A percentile compares a stretch with the other conserved stretches of the same genome.
phyloP scores from a whole-genome alignment of 2,113 vertebrate species.

The Tetraodon nigroviridis region DNA sequence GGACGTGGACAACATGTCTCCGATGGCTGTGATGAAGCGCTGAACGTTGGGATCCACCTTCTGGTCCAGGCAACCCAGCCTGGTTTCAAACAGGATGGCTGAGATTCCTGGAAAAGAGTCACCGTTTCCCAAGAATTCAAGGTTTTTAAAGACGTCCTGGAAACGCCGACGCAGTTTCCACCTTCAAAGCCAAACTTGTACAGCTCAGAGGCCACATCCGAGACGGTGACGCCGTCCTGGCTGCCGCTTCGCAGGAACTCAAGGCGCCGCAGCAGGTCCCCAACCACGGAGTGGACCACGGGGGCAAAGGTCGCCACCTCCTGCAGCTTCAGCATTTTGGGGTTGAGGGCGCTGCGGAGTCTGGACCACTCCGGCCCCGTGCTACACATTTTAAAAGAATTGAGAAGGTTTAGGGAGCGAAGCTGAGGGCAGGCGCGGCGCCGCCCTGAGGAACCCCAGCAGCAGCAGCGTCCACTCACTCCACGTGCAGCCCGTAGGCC shows the following conservation, averaged over 20 bases:
- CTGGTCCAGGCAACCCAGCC: slow-evolving; percentile 74
- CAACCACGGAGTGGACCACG: slow-evolving; percentile 67
- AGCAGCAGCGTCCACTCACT: slow-evolving; percentile 55
- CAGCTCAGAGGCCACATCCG: slow-evolving; percentile 64
- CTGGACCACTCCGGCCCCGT: slow-evolving; percentile 68
- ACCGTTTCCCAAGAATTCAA: not conserved
- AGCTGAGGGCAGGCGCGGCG: not conserved
- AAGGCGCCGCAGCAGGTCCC: slow-evolving; percentile 68
- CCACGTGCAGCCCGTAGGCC: slow-evolving; percentile 76
- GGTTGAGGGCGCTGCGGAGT: slow-evolving; percentile 71
- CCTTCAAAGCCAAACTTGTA: slow-evolving; percentile 81
- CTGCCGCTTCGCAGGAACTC: slow-evolving; percentile 62
- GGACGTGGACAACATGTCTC: slow-evolving; percentile 62
- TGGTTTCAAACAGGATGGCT: slow-evolving; percentile 72
- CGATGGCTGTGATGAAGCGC: slow-evolving; percentile 66
- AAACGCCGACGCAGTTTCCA: not conserved
- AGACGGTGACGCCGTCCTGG: slow-evolving; percentile 53
- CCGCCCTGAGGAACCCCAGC: not conserved
- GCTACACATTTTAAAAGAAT: slow-evolving; percentile 29
- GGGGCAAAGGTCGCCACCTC: slow-evolving; percentile 58
- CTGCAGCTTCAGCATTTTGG: slow-evolving; percentile 69
- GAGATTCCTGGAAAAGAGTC: slow-evolving; percentile 60
- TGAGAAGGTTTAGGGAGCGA: not conserved
- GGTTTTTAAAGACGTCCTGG: fast-evolving
- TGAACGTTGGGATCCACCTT: slow-evolving; percentile 68